A percentile compares a stretch with the other conserved stretches of the same genome.
Evolutionary conservation across 2,797 vertebrate species (phyloP).

Genomic region (Threskiornis aethiopicus): DNA sequence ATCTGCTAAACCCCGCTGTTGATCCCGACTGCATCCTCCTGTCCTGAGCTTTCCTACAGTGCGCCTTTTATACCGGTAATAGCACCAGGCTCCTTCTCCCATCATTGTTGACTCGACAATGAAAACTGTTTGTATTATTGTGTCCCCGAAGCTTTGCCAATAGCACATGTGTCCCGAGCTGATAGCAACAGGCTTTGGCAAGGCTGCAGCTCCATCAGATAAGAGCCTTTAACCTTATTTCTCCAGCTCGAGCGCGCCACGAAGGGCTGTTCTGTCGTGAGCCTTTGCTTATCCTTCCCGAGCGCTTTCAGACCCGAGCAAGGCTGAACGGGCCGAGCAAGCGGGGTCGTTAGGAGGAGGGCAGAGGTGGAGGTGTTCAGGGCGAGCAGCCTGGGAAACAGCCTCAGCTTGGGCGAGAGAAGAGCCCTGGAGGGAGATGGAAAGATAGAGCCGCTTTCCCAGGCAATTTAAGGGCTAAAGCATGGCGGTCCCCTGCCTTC

Average conservation of each 20-base stretch:
- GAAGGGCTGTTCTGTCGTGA: background rate
- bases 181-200: conserved; percentile 76
- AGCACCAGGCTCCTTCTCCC: conserved; percentile 68
- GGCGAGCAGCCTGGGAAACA: background rate
- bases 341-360: background rate
- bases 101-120: conserved; percentile 76
- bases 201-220: conserved; percentile 66
- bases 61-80: conserved; percentile 43
- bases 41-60: conserved; percentile 47
- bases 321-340: background rate
- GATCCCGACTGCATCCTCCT: conserved; percentile 62
- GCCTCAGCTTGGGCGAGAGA: background rate
- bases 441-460: conserved; percentile 22
- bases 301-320: background rate
- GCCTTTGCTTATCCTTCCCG: background rate
- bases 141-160: conserved; percentile 73
- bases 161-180: conserved; percentile 74
- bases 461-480: conserved; percentile 23
- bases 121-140: conserved; percentile 74
- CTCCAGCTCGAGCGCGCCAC: background rate
- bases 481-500: background rate
- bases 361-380: background rate
- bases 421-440: background rate
- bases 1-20: conserved; percentile 48
- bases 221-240: conserved; percentile 62